Percentiles rank a stretch among this genome's conserved stretches.
Conservation (phyloP, 1,140 invertebrate genomes). For the Homarus americanus region DNA sequence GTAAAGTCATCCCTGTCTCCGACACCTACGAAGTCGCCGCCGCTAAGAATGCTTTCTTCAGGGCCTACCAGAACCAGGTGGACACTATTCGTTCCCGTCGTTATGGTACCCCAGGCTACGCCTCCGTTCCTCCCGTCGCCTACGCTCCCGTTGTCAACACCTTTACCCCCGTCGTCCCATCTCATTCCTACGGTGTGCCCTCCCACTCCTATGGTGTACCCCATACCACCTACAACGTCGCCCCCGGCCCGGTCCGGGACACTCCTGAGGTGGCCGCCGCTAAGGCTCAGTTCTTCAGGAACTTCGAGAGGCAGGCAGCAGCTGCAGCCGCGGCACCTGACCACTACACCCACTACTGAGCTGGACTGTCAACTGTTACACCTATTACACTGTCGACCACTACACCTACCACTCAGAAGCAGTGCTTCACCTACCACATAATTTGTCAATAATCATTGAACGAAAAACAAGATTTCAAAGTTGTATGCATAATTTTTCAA, state of each 20-base stretch:
- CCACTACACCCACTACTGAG: conserved; percentile 15
- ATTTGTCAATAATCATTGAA: too few relatives aligned
- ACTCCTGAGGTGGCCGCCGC: conserved; percentile 46
- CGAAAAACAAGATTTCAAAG: too few relatives aligned
- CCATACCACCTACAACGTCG: too few relatives aligned
- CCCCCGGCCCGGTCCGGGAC: conserved; percentile 25
- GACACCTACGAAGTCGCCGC: conserved; percentile 45
- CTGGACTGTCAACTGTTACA: too few relatives aligned
- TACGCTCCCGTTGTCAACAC: background rate
- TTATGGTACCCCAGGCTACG: conserved; percentile 18
- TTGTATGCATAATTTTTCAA: too few relatives aligned
- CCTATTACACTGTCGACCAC: too few relatives aligned
- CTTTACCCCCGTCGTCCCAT: background rate
- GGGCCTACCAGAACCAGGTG: conserved; percentile 22
- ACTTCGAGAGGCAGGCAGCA: conserved; percentile 41
- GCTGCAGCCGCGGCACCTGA: conserved; percentile 44
- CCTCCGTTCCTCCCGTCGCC: background rate
- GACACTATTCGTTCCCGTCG: too few relatives aligned
- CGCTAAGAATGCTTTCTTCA: conserved; percentile 7
- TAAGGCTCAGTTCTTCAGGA: conserved; percentile 40
- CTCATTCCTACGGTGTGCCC: background rate
- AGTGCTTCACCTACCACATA: too few relatives aligned
- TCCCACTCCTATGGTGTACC: background rate
- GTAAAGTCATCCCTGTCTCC: conserved; percentile 44
- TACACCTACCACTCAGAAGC: too few relatives aligned